Percentiles rank a stretch among this genome's conserved stretches.
phyloP scores from a whole-genome alignment of 2,113 vertebrate genomes.

The Crypturellus undulatus region DNA sequence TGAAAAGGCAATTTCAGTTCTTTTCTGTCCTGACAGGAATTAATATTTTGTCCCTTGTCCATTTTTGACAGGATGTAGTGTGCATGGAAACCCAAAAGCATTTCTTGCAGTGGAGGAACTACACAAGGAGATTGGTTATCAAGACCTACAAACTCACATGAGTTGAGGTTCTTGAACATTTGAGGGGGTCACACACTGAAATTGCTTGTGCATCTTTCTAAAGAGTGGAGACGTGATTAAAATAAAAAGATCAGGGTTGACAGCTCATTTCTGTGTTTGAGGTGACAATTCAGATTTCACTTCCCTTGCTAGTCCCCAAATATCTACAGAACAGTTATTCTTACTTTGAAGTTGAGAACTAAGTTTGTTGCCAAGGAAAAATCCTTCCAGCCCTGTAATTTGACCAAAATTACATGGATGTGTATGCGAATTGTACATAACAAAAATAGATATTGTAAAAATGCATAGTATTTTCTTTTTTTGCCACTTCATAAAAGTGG shows the following conservation, averaged over 20 bases:
- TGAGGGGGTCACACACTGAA: not conserved
- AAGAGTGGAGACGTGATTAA: not conserved
- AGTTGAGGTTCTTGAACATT: not conserved
- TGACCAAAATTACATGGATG: not conserved
- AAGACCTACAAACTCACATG: not conserved
- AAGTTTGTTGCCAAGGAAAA: not conserved
- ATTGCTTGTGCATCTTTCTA: not conserved
- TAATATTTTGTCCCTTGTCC: not conserved
- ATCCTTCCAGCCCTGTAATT: not conserved
- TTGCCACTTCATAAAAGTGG: not conserved
- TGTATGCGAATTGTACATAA: not conserved
- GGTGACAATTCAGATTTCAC: not conserved
- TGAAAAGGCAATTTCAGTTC: not conserved
- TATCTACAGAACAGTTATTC: not conserved
- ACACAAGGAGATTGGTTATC: not conserved
- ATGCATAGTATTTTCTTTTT: not conserved
- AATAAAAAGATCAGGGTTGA: not conserved
- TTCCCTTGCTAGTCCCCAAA: not conserved
- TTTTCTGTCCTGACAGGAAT: not conserved
- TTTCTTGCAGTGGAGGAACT: not conserved
- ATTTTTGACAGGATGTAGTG: not conserved
- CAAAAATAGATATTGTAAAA: not conserved
- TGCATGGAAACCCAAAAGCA: not conserved
- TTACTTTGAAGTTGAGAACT: not conserved
- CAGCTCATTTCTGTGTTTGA: not conserved